Evolutionary conservation across 2,888 invertebrate species (phyloP), one percentile per base, ranked within the genome.

Genomic region (Ennomos quercinarius): DNA sequence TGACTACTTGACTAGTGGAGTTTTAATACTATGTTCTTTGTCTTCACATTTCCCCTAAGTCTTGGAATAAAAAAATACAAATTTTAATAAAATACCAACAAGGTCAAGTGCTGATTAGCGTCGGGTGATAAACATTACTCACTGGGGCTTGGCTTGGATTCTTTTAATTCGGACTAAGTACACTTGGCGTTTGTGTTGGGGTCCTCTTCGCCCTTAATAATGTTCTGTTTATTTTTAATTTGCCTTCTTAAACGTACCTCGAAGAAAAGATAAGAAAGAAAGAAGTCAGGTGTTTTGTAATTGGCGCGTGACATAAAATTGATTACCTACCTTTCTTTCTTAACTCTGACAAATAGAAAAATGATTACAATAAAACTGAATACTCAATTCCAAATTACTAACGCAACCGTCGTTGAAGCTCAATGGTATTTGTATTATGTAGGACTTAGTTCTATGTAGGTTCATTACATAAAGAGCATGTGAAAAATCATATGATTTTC

Each of bases 161-260:
- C 58, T 60, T 68, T 68, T 63, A 58, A 66, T 64, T 64, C 61
- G 47, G 51, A 42, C 61, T 50, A 62, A 64, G 65, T 36, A 57
- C 63, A 60, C 61, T 68, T 52, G 47, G 55, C 55, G 61, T 39
- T 54, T 55, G 53, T 53, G 56, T 60, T 48, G 42, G 55, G 61
- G 41, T 35, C 51, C 38, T 39, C 44, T 56, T 54, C 54, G 54
- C 47, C 60, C 47, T 17, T 59, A 57, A 62, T 63, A 52, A 63
- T 36, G 50, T 50, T 57, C 43, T 63, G 60, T 59, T 70, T 65
- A 59, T 62, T 45, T 66, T 61, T 59, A 63, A 63, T 64, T 52
- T 48, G 42, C n/a, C 42, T 62, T 59, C 52, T 43, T 50, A 37
- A 43, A 13, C 27, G 10, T 13, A 17, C 9, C 34, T n/a, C 13